Evolutionary conservation across 2,797 vertebrate genomes (phyloP).

Genomic region (Galagoides demidoff): DNA sequence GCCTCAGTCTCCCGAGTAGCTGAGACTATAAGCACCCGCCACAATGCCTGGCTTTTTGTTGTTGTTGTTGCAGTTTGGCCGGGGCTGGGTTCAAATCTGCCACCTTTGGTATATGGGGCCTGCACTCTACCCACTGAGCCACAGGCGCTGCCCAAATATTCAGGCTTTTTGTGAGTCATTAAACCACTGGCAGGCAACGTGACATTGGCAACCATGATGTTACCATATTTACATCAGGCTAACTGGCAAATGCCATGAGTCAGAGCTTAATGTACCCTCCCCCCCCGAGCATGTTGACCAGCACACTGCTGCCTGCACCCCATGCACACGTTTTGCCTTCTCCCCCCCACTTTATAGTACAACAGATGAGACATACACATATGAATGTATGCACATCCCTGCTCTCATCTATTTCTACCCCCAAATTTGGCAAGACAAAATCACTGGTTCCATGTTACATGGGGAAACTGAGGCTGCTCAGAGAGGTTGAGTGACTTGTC

Average conservation of each 20-base stretch:
- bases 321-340: fast-evolving
- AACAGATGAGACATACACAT: fast-evolving
- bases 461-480: neutral
- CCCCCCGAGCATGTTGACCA: neutral
- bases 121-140: too few relatives aligned
- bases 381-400: fast-evolving
- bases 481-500: neutral
- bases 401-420: neutral
- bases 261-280: neutral
- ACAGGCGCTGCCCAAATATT: neutral
- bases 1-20: too few relatives aligned
- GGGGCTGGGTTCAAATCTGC: too few relatives aligned
- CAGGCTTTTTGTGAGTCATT: neutral
- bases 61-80: too few relatives aligned
- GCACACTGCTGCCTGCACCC: fast-evolving
- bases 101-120: too few relatives aligned
- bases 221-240: neutral
- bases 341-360: fast-evolving
- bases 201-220: neutral
- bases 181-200: neutral
- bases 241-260: fast-evolving
- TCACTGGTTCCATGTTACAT: fast-evolving
- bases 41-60: too few relatives aligned
- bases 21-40: too few relatives aligned
- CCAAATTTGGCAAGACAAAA: neutral